phyloP scores from a whole-genome alignment of 2,888 invertebrate species.

The Drosophila rubida region DNA sequence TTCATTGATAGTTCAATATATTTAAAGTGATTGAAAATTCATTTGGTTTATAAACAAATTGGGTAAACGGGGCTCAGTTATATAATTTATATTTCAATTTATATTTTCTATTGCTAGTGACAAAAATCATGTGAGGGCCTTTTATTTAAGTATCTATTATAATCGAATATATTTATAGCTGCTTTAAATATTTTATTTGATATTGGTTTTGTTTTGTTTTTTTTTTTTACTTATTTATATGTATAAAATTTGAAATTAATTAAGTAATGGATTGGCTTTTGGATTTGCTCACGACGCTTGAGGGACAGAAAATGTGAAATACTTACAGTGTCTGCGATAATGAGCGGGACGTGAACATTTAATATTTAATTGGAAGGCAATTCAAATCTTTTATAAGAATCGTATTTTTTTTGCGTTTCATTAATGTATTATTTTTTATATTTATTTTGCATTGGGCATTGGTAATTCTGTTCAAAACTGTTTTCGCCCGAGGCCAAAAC shows the following conservation, averaged over 20 bases:
- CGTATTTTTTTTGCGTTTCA: constrained; percentile 7
- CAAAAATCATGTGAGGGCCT: constrained; percentile 20
- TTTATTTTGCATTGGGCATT: constrained; percentile 35
- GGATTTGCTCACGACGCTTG: constrained; percentile 10
- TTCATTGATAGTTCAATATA: constrained; percentile 33
- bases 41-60: constrained; percentile 42
- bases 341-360: constrained; percentile 26
- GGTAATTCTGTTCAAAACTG: constrained; percentile 12
- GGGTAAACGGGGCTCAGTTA: constrained; percentile 3
- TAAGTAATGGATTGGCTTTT: constrained; percentile 13
- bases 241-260: constrained; percentile 41
- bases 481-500: constrained; percentile 29
- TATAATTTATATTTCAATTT: constrained; percentile 29
- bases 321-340: constrained; percentile 33
- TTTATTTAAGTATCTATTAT: constrained; percentile 49
- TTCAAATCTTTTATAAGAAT: constrained; percentile 16
- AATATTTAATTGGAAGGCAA: constrained; percentile 14
- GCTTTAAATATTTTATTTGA: constrained; percentile 38
- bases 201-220: constrained; percentile 22
- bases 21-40: constrained; percentile 37
- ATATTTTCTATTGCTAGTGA: constrained; percentile 49
- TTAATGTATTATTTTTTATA: constrained; percentile 37
- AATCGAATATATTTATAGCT: constrained; percentile 40
- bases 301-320: constrained; percentile 14
- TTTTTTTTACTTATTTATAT: constrained; percentile 29